A percentile compares a stretch with the other conserved stretches of the same genome.
phyloP scores from a whole-genome alignment of 1,140 invertebrate genomes.

The Penaeus indicus region DNA sequence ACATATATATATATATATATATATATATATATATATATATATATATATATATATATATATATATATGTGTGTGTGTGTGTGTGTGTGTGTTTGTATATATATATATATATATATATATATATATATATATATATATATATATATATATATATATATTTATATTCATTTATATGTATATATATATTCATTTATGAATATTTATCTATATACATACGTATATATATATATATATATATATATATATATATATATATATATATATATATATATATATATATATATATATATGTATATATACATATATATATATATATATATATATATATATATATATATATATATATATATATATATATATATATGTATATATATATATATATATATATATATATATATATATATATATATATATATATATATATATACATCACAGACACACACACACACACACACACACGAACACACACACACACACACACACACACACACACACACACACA shows the following conservation, averaged over 20 bases:
- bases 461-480: not conserved
- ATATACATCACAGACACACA: not conserved
- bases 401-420: slow-evolving; percentile 42
- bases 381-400: slow-evolving; percentile 38
- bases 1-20: too few relatives aligned
- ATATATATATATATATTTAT: too few relatives aligned
- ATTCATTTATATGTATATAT: too few relatives aligned
- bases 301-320: slow-evolving; percentile 34
- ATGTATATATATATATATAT: slow-evolving; percentile 39
- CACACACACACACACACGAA: not conserved
- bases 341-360: slow-evolving; percentile 42
- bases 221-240: slow-evolving; percentile 27
- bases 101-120: too few relatives aligned
- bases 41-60: too few relatives aligned
- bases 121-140: too few relatives aligned
- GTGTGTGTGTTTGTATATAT: too few relatives aligned
- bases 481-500: not conserved
- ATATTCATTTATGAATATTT: not conserved
- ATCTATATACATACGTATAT: slow-evolving; percentile 33
- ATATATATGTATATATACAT: slow-evolving; percentile 32
- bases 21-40: too few relatives aligned
- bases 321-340: slow-evolving; percentile 27
- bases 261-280: slow-evolving; percentile 30
- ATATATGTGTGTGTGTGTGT: too few relatives aligned
- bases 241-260: slow-evolving; percentile 33